These are phyloP conservation scores for Micrastur ruficollis DNA, from an alignment of 2,797 vertebrate species.

Conservation along the genomic window DNA sequence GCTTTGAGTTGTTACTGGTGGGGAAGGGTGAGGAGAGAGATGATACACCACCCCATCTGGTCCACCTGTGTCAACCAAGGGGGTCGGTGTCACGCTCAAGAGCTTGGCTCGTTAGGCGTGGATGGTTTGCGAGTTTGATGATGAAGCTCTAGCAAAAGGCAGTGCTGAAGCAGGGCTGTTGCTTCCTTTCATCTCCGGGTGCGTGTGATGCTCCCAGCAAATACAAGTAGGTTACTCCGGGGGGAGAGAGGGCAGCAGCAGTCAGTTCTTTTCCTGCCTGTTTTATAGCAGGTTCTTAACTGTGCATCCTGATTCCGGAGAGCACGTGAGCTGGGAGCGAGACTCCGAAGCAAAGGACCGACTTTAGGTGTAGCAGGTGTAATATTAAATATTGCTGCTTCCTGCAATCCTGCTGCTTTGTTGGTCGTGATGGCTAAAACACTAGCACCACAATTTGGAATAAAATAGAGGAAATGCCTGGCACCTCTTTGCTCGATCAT, in stretches of 20 bases:
- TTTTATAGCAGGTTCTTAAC: background rate
- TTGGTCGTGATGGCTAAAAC: background rate
- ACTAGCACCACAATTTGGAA: background rate
- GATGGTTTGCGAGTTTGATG: accelerated
- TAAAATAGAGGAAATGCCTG: background rate
- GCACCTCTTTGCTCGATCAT: background rate
- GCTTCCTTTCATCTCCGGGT: background rate
- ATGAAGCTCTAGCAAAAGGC: background rate
- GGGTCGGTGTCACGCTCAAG: background rate
- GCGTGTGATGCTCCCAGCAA: background rate
- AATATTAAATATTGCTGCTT: background rate
- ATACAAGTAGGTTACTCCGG: background rate
- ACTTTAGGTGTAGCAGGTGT: background rate
- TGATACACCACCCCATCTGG: accelerated
- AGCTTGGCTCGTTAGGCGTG: background rate
- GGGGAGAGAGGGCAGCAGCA: background rate
- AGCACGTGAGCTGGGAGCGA: background rate
- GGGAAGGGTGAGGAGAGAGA: background rate
- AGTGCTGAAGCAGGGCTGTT: background rate
- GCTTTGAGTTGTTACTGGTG: background rate
- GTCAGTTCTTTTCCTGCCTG: background rate
- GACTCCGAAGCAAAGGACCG: background rate
- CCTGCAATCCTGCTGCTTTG: background rate
- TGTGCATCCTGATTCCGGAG: background rate
- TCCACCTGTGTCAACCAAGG: background rate